phyloP scores from a whole-genome alignment of 2,888 invertebrate genomes.

The Ochlodes sylvanus region DNA sequence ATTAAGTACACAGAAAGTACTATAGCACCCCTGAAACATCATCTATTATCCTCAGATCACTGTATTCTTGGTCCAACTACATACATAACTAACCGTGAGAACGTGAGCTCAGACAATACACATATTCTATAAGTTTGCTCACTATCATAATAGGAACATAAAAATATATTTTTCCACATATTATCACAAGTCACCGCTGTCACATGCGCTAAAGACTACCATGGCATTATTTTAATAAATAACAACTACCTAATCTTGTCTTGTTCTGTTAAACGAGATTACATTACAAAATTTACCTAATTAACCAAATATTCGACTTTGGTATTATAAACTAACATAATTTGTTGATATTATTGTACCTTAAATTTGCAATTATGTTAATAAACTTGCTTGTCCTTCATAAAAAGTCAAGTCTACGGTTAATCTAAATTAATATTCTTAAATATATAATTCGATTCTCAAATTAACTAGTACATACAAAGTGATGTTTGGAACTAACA shows the following conservation, averaged over 20 bases:
- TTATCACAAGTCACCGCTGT: conserved; percentile 32
- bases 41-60: conserved; percentile 33
- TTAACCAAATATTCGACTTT: conserved; percentile 38
- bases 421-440: conserved; percentile 56
- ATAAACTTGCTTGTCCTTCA: conserved; percentile 58
- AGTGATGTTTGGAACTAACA: conserved; percentile 40
- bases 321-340: conserved; percentile 39
- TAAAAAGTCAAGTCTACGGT: conserved; percentile 49
- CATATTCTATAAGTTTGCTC: conserved; percentile 18
- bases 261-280: conserved; percentile 40
- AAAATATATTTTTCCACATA: conserved; percentile 19
- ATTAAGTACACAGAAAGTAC: conserved; percentile 59
- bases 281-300: conserved; percentile 28
- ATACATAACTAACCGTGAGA: conserved; percentile 2
- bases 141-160: conserved; percentile 30
- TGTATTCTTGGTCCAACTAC: conserved; percentile 51
- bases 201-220: conserved; percentile 22
- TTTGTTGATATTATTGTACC: conserved; percentile 42
- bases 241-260: conserved; percentile 32
- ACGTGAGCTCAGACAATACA: conserved; percentile 13
- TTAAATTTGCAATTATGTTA: conserved; percentile 24
- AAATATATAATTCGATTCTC: conserved; percentile 57
- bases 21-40: conserved; percentile 55
- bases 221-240: conserved; percentile 43
- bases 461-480: conserved; percentile 56